A percentile compares a stretch with the other conserved stretches of the same genome.
Evolutionary conservation across 2,113 vertebrate genomes (phyloP).

Genomic region (Acanthochromis polyacanthus): DNA sequence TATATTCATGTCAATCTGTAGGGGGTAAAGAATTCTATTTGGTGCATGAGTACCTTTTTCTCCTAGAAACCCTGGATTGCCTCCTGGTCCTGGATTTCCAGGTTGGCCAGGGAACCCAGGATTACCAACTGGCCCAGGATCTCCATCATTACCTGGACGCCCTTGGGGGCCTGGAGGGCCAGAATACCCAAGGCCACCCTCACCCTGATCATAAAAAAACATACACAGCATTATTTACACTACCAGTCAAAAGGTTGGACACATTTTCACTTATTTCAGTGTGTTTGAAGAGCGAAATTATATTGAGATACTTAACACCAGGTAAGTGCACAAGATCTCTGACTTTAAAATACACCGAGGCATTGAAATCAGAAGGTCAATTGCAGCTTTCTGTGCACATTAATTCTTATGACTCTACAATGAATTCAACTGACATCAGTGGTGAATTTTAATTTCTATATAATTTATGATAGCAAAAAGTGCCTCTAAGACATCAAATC

Average conservation of each 20-base stretch:
- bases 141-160: conserved; percentile 49
- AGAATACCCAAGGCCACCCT: conserved; percentile 50
- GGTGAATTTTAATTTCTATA: too few relatives aligned
- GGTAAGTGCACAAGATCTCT: too few relatives aligned
- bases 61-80: conserved; percentile 66
- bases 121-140: conserved; percentile 80
- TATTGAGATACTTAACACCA: too few relatives aligned
- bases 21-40: not conserved
- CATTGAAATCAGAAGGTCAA: too few relatives aligned
- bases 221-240: not conserved
- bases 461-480: too few relatives aligned
- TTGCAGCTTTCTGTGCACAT: too few relatives aligned
- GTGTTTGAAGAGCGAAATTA: not conserved
- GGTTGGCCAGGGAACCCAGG: conserved; percentile 62
- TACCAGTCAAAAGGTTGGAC: too few relatives aligned
- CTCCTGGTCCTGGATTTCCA: conserved; percentile 80
- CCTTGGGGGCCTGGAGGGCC: conserved; percentile 75
- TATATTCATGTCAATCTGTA: not conserved
- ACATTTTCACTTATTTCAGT: not conserved
- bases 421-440: too few relatives aligned
- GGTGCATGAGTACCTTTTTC: conserved; percentile 53
- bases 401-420: too few relatives aligned
- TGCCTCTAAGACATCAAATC: too few relatives aligned
- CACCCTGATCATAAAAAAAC: conserved; percentile 66
- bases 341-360: too few relatives aligned